phyloP scores from a whole-genome alignment of 2,113 vertebrate genomes.

The Atrichornis clamosus region DNA sequence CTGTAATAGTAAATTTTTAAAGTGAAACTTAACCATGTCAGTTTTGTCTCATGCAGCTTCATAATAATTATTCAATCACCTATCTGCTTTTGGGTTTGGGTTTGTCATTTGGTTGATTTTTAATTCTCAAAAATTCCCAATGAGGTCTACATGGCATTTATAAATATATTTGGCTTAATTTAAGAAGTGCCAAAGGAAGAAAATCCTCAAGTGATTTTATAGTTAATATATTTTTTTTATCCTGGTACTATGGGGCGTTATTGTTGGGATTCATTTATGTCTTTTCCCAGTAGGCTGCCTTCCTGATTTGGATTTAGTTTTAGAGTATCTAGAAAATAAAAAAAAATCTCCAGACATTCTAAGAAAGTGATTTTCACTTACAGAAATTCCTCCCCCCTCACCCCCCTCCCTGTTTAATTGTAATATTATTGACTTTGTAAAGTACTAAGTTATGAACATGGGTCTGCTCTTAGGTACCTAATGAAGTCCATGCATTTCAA shows the following conservation, averaged over 20 bases:
- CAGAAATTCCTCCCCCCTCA: not conserved
- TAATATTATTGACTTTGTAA: not conserved
- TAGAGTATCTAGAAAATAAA: not conserved
- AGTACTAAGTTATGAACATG: not conserved
- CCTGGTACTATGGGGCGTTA: not conserved
- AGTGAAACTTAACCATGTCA: not conserved
- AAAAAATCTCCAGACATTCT: not conserved
- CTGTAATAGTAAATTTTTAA: not conserved
- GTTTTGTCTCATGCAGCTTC: not conserved
- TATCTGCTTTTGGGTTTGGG: not conserved
- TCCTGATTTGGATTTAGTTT: not conserved
- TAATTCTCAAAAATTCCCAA: not conserved
- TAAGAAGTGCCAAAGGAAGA: not conserved
- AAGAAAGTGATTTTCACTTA: not conserved
- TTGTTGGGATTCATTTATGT: not conserved
- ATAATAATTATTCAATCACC: not conserved
- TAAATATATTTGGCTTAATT: not conserved
- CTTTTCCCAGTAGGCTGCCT: not conserved
- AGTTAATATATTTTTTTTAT: not conserved
- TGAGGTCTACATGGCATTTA: not conserved
- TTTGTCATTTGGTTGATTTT: not conserved
- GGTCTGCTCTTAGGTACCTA: not conserved
- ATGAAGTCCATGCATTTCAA: not conserved
- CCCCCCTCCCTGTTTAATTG: accelerated
- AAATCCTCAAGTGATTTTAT: not conserved